Evolutionary conservation across 2,888 invertebrate species (phyloP).

Genomic region (Synergus laeviventris): DNA sequence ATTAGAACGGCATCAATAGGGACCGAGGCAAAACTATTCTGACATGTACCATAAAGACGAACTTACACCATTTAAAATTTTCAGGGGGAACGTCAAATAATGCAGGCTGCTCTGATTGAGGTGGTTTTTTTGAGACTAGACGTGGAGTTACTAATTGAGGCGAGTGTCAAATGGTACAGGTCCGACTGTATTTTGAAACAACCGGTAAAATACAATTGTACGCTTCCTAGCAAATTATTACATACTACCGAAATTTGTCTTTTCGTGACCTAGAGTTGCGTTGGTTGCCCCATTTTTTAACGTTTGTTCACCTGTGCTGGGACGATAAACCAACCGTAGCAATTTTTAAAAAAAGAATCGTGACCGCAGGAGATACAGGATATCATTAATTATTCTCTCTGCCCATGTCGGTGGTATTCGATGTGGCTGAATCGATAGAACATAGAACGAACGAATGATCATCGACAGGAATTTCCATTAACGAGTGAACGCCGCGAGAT

Average conservation of each 20-base stretch:
- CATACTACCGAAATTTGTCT: not conserved
- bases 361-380: conserved; percentile 28
- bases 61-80: too few species aligned
- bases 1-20: too few species aligned
- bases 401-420: conserved; percentile 37
- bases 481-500: conserved; percentile 33
- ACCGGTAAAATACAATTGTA: not conserved
- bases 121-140: too few species aligned
- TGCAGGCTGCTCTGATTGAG: too few species aligned
- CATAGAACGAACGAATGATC: conserved; percentile 38
- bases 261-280: not conserved
- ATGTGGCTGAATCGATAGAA: conserved; percentile 31
- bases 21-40: too few species aligned
- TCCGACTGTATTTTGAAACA: too few species aligned
- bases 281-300: not conserved
- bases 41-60: too few species aligned
- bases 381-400: conserved; percentile 38
- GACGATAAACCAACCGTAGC: conserved; percentile 21
- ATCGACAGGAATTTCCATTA: conserved; percentile 57
- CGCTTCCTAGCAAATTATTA: not conserved
- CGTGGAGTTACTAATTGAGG: too few species aligned
- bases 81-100: too few species aligned
- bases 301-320: conserved; percentile 8
- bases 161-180: too few species aligned
- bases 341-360: conserved; percentile 27